Percentiles rank a stretch among this genome's conserved stretches.
phyloP scores from a whole-genome alignment of 2,888 invertebrate species.

The Tenthredo scrophulariae region DNA sequence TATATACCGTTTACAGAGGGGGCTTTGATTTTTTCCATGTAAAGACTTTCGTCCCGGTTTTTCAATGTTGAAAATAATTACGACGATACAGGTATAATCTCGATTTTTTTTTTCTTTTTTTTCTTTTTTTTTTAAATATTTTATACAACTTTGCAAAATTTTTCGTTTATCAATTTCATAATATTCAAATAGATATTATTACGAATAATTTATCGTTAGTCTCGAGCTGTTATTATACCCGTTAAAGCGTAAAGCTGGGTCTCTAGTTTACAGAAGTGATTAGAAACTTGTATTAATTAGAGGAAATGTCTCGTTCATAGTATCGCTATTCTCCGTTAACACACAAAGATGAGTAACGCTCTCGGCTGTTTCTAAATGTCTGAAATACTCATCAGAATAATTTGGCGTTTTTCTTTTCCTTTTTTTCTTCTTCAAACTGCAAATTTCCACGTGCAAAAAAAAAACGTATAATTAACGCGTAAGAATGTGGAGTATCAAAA shows the following conservation, averaged over 20 bases:
- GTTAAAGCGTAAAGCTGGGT: slow-evolving; percentile 23
- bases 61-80: not conserved
- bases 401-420: not conserved
- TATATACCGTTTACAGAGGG: not conserved
- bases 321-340: slow-evolving; percentile 34
- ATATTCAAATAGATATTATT: not conserved
- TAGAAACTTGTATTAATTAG: slow-evolving; percentile 35
- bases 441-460: not conserved
- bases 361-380: not conserved
- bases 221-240: slow-evolving; percentile 5
- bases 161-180: not conserved
- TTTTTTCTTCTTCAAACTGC: not conserved
- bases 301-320: slow-evolving; percentile 12
- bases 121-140: not conserved
- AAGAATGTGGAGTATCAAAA: not conserved
- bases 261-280: slow-evolving; percentile 30
- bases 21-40: not conserved
- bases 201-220: not conserved
- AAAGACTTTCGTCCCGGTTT: not conserved
- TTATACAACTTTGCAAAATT: not conserved
- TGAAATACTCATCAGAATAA: not conserved
- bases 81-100: not conserved
- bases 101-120: too few relatives aligned
- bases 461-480: not conserved
- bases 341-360: not conserved